These are phyloP conservation scores for Pelosia muscerda DNA, from an alignment of 2,888 invertebrate species.

Conservation along the genomic window DNA sequence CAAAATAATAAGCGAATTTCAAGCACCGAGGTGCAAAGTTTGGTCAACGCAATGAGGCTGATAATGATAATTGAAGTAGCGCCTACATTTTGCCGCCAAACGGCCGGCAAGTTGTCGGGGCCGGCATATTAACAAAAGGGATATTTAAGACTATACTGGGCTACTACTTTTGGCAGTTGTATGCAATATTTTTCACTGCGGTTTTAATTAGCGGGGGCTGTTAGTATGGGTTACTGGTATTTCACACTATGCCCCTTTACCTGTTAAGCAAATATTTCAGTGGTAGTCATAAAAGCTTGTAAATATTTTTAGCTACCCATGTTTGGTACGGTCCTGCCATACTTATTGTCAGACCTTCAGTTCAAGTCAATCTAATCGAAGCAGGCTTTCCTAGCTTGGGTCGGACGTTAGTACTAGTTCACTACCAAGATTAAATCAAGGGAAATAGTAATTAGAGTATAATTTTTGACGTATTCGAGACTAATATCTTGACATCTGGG, in stretches of 20 bases:
- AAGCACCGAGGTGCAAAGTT: background rate
- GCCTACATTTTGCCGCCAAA: background rate
- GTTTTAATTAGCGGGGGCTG: conserved; percentile 49
- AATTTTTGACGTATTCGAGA: too few relatives aligned
- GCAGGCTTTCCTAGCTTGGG: too few relatives aligned
- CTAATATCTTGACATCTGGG: too few relatives aligned
- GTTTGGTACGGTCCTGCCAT: too few relatives aligned
- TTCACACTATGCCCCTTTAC: conserved; percentile 59
- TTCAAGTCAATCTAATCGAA: too few relatives aligned
- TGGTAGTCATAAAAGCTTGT: background rate
- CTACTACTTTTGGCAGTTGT: conserved; percentile 52
- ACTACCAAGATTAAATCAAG: too few relatives aligned
- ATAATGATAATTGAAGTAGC: too few relatives aligned
- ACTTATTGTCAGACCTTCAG: too few relatives aligned
- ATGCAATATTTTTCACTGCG: conserved; percentile 59
- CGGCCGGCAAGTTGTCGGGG: background rate
- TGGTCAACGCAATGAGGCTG: too few relatives aligned
- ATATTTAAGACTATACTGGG: background rate
- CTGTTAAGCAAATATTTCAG: conserved; percentile 41
- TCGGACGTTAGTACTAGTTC: too few relatives aligned
- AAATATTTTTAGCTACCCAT: background rate
- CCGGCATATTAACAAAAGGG: background rate
- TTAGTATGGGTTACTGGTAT: conserved; percentile 56
- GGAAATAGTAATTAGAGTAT: too few relatives aligned
- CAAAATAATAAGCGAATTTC: background rate